Evolutionary conservation across 2,888 invertebrate species (phyloP), one percentile per base, ranked within the genome.

Genomic region (Temnothorax unifasciatus): DNA sequence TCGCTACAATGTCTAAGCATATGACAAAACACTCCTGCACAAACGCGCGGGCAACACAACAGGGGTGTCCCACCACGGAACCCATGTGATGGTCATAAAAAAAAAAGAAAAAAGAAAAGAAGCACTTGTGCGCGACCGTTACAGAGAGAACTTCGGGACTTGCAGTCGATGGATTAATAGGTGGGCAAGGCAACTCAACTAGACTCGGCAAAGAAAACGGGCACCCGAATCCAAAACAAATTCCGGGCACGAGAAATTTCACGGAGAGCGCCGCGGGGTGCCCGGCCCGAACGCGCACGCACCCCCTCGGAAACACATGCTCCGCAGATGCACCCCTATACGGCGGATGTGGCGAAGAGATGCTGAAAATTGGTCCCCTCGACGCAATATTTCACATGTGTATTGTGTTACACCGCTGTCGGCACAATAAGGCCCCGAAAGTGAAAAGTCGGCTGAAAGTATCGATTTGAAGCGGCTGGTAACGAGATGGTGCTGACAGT

Each of bases 321-420:
- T 83, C 83, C 87, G 88, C 93, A 93, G 92, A 93, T 92, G 93
- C 89, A 88, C 81, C 88, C 83, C 82, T 87, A 34, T 83, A 64
- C 66, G 76, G 50, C 77, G 86, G 85, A 87, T 84, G 87, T 85
- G 77, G 69, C 79, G 74, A 75, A 44, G 87, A 85, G 85, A 85
- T 44, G 54, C 69, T 82, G 83, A 84, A 87, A 87, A 90, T 86
- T 84, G 85, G 84, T 84, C 85, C 89, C 87, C 88, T 82, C 44
- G 69, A 86, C 66, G 90, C 88, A 86, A 91, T 91, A 90, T 89
- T 91, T 91, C 90, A 90, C 91, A 86, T 84, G 85, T 87, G 88
- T 86, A 92, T 90, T 92, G 90, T 90, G 89, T 92, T 89, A 90
- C 88, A 83, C 57, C 29, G 63, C 75, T 57, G 75, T 50, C 69